phyloP scores from a whole-genome alignment of 64 coral and sea anemone species.

The Actinia equina region DNA sequence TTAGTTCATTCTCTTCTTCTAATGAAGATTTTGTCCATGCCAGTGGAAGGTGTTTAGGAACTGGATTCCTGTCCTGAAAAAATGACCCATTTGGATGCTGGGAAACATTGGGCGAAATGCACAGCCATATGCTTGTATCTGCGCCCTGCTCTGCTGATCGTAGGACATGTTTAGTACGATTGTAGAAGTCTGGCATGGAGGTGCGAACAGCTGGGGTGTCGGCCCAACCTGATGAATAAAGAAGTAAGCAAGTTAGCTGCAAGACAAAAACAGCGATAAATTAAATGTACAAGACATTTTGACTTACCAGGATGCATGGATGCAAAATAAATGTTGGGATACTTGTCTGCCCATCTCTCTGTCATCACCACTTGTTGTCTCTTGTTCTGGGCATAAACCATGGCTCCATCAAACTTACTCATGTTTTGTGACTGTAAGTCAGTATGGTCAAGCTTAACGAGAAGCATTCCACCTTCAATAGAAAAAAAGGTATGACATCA shows the following conservation, averaged over 20 bases:
- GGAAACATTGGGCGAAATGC: constrained; percentile 56
- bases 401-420: constrained; percentile 88
- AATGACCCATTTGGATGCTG: constrained; percentile 63
- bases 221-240: constrained; percentile 76
- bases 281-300: no score
- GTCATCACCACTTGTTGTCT: constrained; percentile 97
- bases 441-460: constrained; percentile 67
- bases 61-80: constrained; percentile 84
- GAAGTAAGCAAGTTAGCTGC: background rate
- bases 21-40: constrained; percentile 91
- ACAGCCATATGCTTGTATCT: constrained; percentile 92
- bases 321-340: constrained; percentile 78
- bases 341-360: constrained; percentile 81
- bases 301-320: constrained; percentile 97
- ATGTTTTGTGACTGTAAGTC: constrained; percentile 91
- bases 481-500: background rate
- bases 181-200: constrained; percentile 93
- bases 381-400: constrained; percentile 97
- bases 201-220: constrained; percentile 85
- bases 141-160: constrained; percentile 81
- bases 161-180: constrained; percentile 58
- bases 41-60: constrained; percentile 84
- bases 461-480: background rate
- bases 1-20: constrained; percentile 56
- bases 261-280: no score